Evolutionary conservation across 2,797 vertebrate genomes (phyloP).

Genomic region (Anguilla marmorata): DNA sequence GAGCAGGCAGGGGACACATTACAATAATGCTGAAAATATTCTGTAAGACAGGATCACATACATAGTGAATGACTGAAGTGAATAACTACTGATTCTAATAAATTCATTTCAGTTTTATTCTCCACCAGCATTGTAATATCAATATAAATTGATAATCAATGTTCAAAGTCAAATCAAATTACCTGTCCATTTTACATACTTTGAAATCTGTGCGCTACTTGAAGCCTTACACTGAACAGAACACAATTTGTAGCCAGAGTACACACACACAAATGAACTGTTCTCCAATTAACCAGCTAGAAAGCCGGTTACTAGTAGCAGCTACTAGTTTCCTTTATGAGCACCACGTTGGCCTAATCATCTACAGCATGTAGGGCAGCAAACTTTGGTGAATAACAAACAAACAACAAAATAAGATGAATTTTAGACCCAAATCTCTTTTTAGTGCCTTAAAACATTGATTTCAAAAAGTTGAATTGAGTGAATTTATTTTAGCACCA

Average conservation of each 20-base stretch:
- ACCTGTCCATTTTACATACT: neutral
- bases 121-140: too few species aligned
- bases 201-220: neutral
- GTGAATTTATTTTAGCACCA: neutral
- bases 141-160: neutral
- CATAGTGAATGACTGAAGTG: neutral
- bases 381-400: neutral
- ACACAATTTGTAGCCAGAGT: neutral
- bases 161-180: neutral
- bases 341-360: neutral
- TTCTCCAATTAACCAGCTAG: neutral
- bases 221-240: neutral
- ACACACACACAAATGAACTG: neutral
- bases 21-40: neutral
- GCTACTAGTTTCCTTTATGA: neutral
- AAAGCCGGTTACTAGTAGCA: neutral
- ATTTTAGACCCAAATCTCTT: neutral
- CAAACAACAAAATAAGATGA: neutral
- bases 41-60: neutral
- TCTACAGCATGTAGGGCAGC: neutral
- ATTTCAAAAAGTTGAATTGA: neutral
- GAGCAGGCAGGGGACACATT: neutral
- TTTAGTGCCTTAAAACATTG: neutral
- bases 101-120: too few species aligned
- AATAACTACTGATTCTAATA: too few species aligned